Conservation (phyloP, 2,888 invertebrate genomes). For the Heliconius cydno region DNA sequence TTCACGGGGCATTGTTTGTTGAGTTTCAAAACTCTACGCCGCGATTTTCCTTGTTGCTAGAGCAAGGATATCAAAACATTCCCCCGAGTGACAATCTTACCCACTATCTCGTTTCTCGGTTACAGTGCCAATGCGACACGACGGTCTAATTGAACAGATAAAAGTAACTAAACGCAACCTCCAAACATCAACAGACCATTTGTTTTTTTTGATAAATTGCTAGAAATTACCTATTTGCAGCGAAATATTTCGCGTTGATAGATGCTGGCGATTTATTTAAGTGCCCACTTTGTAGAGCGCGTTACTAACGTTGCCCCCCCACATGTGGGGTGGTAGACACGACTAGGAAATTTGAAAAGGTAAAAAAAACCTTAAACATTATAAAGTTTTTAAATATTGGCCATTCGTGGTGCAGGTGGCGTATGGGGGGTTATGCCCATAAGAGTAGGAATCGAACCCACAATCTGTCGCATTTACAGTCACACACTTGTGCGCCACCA, state of each 20-base stretch:
- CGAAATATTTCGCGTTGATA: slow-evolving; percentile 43
- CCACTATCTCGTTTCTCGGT: no score
- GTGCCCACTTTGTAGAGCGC: slow-evolving; percentile 42
- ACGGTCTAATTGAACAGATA: background rate
- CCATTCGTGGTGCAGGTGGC: no score
- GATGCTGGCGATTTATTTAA: slow-evolving; percentile 48
- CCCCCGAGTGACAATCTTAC: no score
- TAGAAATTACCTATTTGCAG: slow-evolving; percentile 40
- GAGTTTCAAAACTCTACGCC: no score
- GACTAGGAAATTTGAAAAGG: background rate
- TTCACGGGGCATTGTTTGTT: no score
- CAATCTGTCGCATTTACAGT: background rate
- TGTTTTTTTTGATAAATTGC: slow-evolving; percentile 27
- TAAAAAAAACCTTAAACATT: background rate
- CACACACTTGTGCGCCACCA: no score
- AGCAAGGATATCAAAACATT: no score
- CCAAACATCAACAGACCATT: slow-evolving; percentile 29
- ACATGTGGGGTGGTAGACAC: slow-evolving; percentile 9
- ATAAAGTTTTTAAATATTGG: background rate
- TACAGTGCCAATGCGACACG: no score
- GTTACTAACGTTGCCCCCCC: slow-evolving; percentile 26
- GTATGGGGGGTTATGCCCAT: no score
- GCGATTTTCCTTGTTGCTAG: no score
- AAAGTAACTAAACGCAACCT: slow-evolving; percentile 16
- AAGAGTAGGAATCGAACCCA: background rate